phyloP scores from a whole-genome alignment of 2,113 vertebrate genomes.

The Lasiurus borealis region DNA sequence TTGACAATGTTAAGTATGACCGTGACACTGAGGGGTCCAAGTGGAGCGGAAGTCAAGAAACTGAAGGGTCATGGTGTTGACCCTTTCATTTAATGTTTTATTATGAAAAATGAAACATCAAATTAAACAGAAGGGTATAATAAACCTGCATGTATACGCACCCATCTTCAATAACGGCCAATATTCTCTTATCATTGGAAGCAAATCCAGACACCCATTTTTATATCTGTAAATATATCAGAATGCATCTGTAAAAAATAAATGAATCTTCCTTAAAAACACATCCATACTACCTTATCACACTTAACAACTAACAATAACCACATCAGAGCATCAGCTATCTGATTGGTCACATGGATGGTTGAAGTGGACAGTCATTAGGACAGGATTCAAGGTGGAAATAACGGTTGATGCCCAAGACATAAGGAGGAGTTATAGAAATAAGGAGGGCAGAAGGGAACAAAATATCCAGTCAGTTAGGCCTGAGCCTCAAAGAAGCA shows the following conservation, averaged over 20 bases:
- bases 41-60: not conserved
- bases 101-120: not conserved
- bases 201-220: not conserved
- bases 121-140: not conserved
- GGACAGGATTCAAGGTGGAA: not conserved
- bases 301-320: not conserved
- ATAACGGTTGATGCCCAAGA: not conserved
- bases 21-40: not conserved
- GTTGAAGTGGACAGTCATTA: not conserved
- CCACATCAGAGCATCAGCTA: not conserved
- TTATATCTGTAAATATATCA: not conserved
- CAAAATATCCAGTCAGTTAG: not conserved
- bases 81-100: not conserved
- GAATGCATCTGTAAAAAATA: not conserved
- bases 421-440: not conserved
- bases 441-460: accelerated
- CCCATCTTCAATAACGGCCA: not conserved
- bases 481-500: not conserved
- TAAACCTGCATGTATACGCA: not conserved
- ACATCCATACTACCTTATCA: not conserved
- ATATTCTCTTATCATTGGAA: not conserved
- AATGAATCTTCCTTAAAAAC: not conserved
- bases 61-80: not conserved
- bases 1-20: not conserved
- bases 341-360: not conserved